Conservation (phyloP, 2,797 vertebrate species). For the Pogoniulus pusillus region DNA sequence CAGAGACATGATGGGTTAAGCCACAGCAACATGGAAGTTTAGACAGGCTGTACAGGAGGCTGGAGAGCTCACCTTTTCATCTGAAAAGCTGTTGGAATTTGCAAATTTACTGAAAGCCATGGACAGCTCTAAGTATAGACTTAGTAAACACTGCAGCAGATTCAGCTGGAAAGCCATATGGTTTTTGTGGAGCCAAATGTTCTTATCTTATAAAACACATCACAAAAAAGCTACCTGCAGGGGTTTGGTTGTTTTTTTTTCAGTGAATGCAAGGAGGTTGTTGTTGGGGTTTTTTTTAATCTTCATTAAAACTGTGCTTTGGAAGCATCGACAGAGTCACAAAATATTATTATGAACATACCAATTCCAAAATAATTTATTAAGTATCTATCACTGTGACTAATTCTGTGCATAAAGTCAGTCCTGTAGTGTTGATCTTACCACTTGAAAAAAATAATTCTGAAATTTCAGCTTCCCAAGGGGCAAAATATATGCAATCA, state of each 20-base stretch:
- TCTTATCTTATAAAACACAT: background rate
- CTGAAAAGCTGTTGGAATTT: background rate
- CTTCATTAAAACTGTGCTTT: background rate
- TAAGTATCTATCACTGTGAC: background rate
- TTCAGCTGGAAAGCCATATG: slow-evolving; percentile 2
- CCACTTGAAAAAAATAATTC: background rate
- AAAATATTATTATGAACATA: background rate
- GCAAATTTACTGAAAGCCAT: background rate
- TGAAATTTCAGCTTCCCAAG: background rate
- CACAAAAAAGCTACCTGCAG: background rate
- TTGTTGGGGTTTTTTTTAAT: background rate
- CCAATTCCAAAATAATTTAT: background rate
- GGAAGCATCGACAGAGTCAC: background rate
- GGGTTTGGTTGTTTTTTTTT: background rate
- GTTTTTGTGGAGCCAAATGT: background rate
- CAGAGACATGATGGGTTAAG: background rate
- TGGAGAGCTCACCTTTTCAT: background rate
- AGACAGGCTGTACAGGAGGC: background rate
- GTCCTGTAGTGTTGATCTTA: background rate
- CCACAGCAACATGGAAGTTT: background rate
- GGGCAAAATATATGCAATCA: background rate
- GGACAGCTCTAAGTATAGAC: background rate
- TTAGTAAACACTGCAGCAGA: background rate
- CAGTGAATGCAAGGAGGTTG: background rate
- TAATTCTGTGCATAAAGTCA: background rate